Evolutionary conservation across 2,888 invertebrate genomes (phyloP).

Genomic region (Archips crataeganus): DNA sequence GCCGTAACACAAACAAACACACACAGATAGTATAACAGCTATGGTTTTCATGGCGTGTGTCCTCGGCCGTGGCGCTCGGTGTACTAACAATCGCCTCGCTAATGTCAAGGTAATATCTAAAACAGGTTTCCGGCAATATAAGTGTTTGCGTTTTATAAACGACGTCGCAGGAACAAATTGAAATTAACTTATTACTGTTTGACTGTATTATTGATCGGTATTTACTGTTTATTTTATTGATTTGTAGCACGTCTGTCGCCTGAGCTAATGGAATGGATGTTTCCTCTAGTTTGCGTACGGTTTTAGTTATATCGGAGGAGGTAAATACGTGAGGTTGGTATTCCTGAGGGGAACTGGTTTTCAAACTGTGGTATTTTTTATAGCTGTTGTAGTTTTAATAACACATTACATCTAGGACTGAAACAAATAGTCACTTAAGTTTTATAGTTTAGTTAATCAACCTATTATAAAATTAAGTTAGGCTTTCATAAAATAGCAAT

Average conservation of each 20-base stretch:
- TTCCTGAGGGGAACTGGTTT: not conserved
- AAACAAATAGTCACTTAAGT: too few species aligned
- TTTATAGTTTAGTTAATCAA: too few species aligned
- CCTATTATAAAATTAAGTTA: too few species aligned
- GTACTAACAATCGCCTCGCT: conserved; percentile 67
- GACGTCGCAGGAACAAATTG: not conserved
- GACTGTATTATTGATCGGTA: conserved; percentile 5
- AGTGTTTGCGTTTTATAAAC: conserved; percentile 13
- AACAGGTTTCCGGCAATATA: conserved; percentile 36
- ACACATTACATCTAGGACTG: too few species aligned
- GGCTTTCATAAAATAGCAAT: too few species aligned
- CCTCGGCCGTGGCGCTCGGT: conserved; percentile 56
- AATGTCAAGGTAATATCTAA: conserved; percentile 56
- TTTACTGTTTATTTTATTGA: conserved; percentile 1
- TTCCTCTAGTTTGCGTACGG: conserved; percentile 13
- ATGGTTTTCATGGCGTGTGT: conserved; percentile 59
- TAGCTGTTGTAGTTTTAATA: too few species aligned
- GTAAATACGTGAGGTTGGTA: not conserved
- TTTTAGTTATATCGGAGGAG: conserved; percentile 14
- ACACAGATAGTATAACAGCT: conserved; percentile 59
- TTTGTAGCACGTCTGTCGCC: conserved; percentile 6
- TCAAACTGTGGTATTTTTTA: not conserved
- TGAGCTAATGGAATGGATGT: not conserved
- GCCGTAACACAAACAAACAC: conserved; percentile 66
- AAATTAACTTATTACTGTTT: not conserved